These are phyloP conservation scores for Chrysemys picta DNA, from an alignment of 2,113 vertebrate species.

Conservation along the genomic window DNA sequence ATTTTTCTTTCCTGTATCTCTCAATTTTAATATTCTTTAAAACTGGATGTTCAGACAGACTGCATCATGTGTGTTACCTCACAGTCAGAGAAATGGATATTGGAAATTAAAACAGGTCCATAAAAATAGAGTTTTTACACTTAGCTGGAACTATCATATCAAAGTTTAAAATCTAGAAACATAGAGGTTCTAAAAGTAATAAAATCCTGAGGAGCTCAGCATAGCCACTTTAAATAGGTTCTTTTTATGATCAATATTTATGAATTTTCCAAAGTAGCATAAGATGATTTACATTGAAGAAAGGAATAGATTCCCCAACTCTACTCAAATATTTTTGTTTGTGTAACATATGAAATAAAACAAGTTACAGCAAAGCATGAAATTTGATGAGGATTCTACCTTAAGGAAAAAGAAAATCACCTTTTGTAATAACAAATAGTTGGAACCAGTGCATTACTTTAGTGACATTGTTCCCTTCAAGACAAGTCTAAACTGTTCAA, in stretches of 20 bases:
- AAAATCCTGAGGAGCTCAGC: neutral
- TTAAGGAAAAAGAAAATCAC: constrained; percentile 75
- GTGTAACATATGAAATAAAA: constrained; percentile 78
- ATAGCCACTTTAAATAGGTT: neutral
- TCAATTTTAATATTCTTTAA: neutral
- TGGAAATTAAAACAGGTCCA: neutral
- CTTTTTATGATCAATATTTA: neutral
- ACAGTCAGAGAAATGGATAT: neutral
- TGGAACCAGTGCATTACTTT: constrained; percentile 76
- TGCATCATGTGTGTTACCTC: rapidly evolving
- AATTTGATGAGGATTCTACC: constrained; percentile 83
- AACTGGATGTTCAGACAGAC: neutral
- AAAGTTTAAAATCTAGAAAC: neutral
- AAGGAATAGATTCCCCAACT: constrained; percentile 44
- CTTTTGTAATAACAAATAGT: constrained; percentile 87
- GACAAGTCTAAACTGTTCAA: constrained; percentile 91
- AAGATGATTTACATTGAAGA: constrained; percentile 31
- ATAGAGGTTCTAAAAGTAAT: neutral
- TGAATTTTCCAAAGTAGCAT: constrained; percentile 38
- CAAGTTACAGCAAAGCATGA: constrained; percentile 85
- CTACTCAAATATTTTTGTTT: constrained; percentile 75
- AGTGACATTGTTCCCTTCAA: constrained; percentile 83
- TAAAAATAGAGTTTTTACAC: neutral
- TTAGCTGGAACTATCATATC: neutral
- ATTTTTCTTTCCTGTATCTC: neutral